A percentile compares a stretch with the other conserved stretches of the same genome.
These are phyloP conservation scores for Steinernema khuongi DNA, from an alignment of 1,140 invertebrate genomes.

Conservation along the genomic window DNA sequence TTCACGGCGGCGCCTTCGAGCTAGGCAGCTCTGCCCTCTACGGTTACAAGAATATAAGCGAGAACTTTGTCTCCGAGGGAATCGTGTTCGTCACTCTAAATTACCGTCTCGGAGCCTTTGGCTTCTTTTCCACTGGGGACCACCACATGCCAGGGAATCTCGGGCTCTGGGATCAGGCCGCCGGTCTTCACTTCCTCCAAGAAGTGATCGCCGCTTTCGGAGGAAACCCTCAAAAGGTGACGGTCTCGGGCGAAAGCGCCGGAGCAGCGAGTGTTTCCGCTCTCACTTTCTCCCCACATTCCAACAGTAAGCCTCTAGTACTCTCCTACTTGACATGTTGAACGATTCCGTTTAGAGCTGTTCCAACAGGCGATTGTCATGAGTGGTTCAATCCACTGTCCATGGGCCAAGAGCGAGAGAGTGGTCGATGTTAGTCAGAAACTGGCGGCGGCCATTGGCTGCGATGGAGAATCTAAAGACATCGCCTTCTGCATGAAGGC, in stretches of 20 bases:
- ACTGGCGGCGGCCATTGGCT: constrained; percentile 19
- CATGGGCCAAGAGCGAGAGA: constrained; percentile 26
- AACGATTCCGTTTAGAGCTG: background rate
- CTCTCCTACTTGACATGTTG: constrained; percentile 19
- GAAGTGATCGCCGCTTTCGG: constrained; percentile 53
- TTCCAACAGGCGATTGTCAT: background rate
- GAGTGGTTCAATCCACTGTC: constrained; percentile 11
- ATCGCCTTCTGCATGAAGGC: constrained; percentile 23
- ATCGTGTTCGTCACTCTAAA: background rate
- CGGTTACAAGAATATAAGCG: background rate
- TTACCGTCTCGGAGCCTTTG: background rate
- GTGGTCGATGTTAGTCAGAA: constrained; percentile 23
- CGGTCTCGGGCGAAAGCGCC: constrained; percentile 64
- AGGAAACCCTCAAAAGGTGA: constrained; percentile 62
- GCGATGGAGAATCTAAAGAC: constrained; percentile 14
- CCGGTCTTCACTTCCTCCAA: constrained; percentile 66
- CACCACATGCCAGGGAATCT: constrained; percentile 59
- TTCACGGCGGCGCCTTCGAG: constrained; percentile 90
- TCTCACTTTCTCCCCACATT: constrained; percentile 72
- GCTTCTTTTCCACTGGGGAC: constrained; percentile 59
- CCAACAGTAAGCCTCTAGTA: constrained; percentile 18
- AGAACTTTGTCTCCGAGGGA: background rate
- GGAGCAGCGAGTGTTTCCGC: constrained; percentile 74
- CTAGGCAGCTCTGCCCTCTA: constrained; percentile 66
- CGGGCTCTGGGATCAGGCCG: constrained; percentile 72